Evolutionary conservation across 2,888 invertebrate genomes (phyloP).

Genomic region (Tineola bisselliella): DNA sequence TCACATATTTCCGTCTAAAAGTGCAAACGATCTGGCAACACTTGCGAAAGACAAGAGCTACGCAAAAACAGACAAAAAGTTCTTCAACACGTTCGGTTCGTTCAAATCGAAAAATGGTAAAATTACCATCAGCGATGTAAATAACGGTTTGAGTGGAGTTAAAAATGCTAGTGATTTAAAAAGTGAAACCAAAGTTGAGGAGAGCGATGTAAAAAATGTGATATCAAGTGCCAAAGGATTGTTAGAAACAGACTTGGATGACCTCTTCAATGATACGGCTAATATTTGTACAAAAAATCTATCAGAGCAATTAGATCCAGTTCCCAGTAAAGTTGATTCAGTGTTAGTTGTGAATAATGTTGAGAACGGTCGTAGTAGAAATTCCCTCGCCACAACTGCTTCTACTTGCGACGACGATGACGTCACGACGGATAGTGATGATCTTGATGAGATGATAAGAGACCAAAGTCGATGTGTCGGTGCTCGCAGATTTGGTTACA

Average conservation of each 20-base stretch:
- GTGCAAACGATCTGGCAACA: constrained; percentile 46
- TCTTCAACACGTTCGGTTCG: neutral
- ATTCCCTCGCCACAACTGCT: neutral
- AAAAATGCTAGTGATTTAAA: neutral
- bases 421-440: constrained; percentile 52
- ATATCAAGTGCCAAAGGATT: constrained; percentile 67
- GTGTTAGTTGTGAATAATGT: neutral
- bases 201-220: constrained; percentile 47
- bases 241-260: constrained; percentile 64
- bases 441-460: constrained; percentile 47
- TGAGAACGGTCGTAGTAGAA: neutral
- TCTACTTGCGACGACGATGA: constrained; percentile 31
- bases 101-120: constrained; percentile 9
- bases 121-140: neutral
- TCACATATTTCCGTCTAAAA: constrained; percentile 36
- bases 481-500: constrained; percentile 52
- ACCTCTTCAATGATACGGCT: constrained; percentile 43
- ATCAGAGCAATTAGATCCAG: neutral
- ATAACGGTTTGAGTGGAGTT: neutral
- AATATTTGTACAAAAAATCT: constrained; percentile 3
- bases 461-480: constrained; percentile 58
- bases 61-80: neutral
- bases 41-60: neutral
- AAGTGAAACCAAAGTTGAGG: neutral
- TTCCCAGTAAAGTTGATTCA: neutral